Evolutionary conservation across 2,113 vertebrate genomes (phyloP).

Genomic region (Erythrocercus mccallii): DNA sequence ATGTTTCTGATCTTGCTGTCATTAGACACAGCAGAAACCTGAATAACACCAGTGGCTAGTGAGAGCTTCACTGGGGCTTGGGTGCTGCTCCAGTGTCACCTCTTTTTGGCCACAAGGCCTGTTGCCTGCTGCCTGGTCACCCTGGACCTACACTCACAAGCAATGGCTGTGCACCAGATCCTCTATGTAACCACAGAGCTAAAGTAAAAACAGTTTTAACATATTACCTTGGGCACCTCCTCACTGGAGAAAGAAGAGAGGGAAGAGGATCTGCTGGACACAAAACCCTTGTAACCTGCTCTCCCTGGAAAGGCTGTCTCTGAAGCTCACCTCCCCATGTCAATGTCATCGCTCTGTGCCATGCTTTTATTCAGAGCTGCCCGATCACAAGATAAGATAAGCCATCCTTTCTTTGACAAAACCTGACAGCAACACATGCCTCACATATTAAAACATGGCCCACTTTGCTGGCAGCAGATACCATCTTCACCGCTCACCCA

Average conservation of each 20-base stretch:
- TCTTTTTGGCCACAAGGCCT: neutral
- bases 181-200: fast-evolving
- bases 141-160: no score
- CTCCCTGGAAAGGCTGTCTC: neutral
- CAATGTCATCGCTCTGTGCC: fast-evolving
- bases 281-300: neutral
- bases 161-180: fast-evolving
- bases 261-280: neutral
- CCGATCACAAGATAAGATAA: neutral
- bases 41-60: neutral
- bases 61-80: neutral
- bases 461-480: slow-evolving; percentile 10
- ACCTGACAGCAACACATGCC: neutral
- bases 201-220: neutral
- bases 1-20: neutral
- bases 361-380: neutral
- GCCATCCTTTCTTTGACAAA: neutral
- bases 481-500: neutral
- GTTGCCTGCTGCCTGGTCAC: neutral
- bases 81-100: neutral
- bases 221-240: neutral
- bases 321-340: neutral
- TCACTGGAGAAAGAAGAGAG: neutral
- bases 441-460: neutral
- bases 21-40: neutral